phyloP scores from a whole-genome alignment of 1,140 invertebrate genomes.

The Drosophila takahashii region DNA sequence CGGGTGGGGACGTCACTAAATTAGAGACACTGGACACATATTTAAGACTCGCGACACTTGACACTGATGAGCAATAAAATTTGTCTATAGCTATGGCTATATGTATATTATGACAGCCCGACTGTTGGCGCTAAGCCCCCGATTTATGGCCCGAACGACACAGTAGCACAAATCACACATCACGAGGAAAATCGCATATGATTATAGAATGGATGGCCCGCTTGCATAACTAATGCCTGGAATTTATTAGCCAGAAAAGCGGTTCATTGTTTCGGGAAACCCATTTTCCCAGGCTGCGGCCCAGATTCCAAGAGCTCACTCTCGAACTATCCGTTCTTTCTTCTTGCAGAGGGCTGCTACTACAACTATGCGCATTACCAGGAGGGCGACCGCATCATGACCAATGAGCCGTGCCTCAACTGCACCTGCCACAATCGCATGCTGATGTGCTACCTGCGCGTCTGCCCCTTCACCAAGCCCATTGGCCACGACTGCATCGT shows the following conservation, averaged over 20 bases:
- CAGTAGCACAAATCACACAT: slow-evolving; percentile 64
- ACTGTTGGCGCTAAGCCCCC: slow-evolving; percentile 57
- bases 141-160: slow-evolving; percentile 68
- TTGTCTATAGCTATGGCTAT: slow-evolving; percentile 65
- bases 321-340: slow-evolving; percentile 22
- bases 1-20: slow-evolving; percentile 77
- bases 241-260: slow-evolving; percentile 40
- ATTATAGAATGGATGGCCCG: slow-evolving; percentile 23
- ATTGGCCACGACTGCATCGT: slow-evolving; percentile 96
- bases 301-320: slow-evolving; percentile 58
- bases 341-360: slow-evolving; percentile 91
- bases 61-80: slow-evolving; percentile 75
- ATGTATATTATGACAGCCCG: slow-evolving; percentile 63
- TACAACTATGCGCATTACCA: slow-evolving; percentile 97
- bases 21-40: slow-evolving; percentile 51
- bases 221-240: slow-evolving; percentile 60
- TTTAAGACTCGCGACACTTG: slow-evolving; percentile 52
- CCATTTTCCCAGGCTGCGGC: slow-evolving; percentile 61
- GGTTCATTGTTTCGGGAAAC: slow-evolving; percentile 60
- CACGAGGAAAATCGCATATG: neutral
- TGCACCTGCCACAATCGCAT: slow-evolving; percentile 97
- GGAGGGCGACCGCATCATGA: slow-evolving; percentile 96
- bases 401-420: slow-evolving; percentile 97
- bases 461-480: slow-evolving; percentile 96
- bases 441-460: slow-evolving; percentile 97